Base-by-base conservation (phyloP, 2,888 invertebrate genomes). In the Hyppa rectilinea region DNA sequence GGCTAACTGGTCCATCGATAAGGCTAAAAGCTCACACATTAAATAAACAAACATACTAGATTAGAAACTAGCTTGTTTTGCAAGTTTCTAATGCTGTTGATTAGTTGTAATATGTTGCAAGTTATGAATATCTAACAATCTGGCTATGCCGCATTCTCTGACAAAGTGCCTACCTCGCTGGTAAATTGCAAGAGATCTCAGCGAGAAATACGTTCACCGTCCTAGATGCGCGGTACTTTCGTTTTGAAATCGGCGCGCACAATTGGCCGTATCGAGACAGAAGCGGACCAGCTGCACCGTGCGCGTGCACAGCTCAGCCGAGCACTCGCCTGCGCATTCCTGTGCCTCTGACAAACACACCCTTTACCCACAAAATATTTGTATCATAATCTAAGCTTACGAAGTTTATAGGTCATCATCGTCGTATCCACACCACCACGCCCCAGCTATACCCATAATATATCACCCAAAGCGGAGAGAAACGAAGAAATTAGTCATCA, bases 161-260 rank as follows among this genome's bases (percentile, higher is more conserved):
- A 90, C 92, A 91, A 91, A 91, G 91, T 92, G 88, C 85, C 88
- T 87, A 82, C 85, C 85, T 88, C 86, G 89, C 88, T 91, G 92
- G 89, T 93, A 93, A 94, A 94, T 94, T 92, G 94, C 94, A 95
- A 94, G 94, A 95, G 93, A 94, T 95, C 93, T 92, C 92, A 85
- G 82, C 92, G 92, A 94, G 94, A 94, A 95, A 93, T 95, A 95
- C 95, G 95, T 95, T 96, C 95, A 95, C 95, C 95, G 95, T 94
- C 95, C 95, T 94, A 95, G 95, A 95, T 95, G 95, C 94, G 93
- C 92, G 92, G 94, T 94, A 95, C 96, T 96, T 96, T 96, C 96
- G 94, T 95, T 96, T 95, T 95, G 96, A 96, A 95, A 95, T 95
- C 95, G 93, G 92, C 93, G 92, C 94, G 92, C 92, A 95, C 95